These are phyloP conservation scores for Syrrhaptes paradoxus DNA, from an alignment of 2,113 vertebrate genomes.

Conservation along the genomic window DNA sequence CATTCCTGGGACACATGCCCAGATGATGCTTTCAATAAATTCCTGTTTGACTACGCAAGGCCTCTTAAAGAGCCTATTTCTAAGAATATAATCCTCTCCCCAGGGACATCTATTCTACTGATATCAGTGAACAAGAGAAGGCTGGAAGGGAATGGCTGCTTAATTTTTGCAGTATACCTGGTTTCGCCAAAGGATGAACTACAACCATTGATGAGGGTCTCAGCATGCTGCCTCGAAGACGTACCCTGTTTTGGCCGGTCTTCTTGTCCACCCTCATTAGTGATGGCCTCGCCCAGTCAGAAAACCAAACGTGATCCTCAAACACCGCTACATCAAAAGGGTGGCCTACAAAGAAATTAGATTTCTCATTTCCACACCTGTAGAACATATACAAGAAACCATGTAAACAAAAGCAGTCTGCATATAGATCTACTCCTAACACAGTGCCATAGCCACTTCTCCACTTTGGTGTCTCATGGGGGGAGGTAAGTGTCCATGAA, in stretches of 20 bases:
- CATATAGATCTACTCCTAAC: neutral
- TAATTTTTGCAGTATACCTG: conserved; percentile 79
- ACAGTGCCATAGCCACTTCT: neutral
- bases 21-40: neutral
- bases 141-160: conserved; percentile 28
- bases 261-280: conserved; percentile 86
- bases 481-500: accelerated
- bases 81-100: neutral
- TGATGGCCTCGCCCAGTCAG: conserved; percentile 81
- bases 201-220: conserved; percentile 87
- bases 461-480: neutral
- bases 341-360: conserved; percentile 73
- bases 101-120: neutral
- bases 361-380: neutral
- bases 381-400: neutral
- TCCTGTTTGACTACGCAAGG: neutral
- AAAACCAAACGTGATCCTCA: conserved; percentile 89
- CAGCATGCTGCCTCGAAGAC: conserved; percentile 81
- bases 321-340: conserved; percentile 88
- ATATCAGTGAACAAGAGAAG: neutral
- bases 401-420: neutral
- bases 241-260: conserved; percentile 79
- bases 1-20: neutral
- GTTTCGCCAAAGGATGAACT: conserved; percentile 90
- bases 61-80: neutral